Percentiles rank a stretch among this genome's conserved stretches.
Conservation (phyloP, 1,140 invertebrate genomes). For the Aradophagus sp. region DNA sequence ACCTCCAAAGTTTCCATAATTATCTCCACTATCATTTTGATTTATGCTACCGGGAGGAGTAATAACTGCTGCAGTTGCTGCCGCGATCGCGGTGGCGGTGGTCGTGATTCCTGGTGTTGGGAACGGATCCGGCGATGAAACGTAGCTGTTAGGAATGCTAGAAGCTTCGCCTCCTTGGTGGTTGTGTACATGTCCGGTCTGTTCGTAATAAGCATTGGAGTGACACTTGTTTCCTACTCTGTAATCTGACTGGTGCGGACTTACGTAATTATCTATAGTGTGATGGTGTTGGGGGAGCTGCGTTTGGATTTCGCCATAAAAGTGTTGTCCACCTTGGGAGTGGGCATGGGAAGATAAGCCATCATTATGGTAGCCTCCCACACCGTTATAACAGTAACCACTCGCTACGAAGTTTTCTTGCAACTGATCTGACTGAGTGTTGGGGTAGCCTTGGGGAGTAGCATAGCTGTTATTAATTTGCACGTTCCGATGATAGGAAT, state of each 20-base stretch:
- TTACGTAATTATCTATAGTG: slow-evolving; percentile 59
- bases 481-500: slow-evolving; percentile 66
- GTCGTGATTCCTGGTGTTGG: slow-evolving; percentile 73
- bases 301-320: slow-evolving; percentile 63
- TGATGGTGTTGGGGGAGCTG: slow-evolving; percentile 65
- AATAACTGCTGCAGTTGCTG: slow-evolving; percentile 77
- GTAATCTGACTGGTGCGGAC: slow-evolving; percentile 67
- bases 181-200: slow-evolving; percentile 66
- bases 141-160: slow-evolving; percentile 72
- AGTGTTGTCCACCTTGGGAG: slow-evolving; percentile 64
- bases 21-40: slow-evolving; percentile 76
- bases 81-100: slow-evolving; percentile 77
- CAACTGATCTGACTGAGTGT: slow-evolving; percentile 58
- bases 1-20: slow-evolving; percentile 81
- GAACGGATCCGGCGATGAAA: slow-evolving; percentile 73
- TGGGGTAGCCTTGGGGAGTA: slow-evolving; percentile 62
- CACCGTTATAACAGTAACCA: slow-evolving; percentile 63
- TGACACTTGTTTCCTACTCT: slow-evolving; percentile 64
- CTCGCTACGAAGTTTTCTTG: slow-evolving; percentile 64
- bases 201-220: slow-evolving; percentile 71
- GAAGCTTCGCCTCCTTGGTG: slow-evolving; percentile 75
- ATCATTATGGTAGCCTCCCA: slow-evolving; percentile 64
- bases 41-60: slow-evolving; percentile 77
- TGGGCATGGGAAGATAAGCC: slow-evolving; percentile 60
- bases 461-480: slow-evolving; percentile 62